Base-by-base conservation (phyloP, 2,888 invertebrate species). In the Micoletzkya japonica region DNA sequence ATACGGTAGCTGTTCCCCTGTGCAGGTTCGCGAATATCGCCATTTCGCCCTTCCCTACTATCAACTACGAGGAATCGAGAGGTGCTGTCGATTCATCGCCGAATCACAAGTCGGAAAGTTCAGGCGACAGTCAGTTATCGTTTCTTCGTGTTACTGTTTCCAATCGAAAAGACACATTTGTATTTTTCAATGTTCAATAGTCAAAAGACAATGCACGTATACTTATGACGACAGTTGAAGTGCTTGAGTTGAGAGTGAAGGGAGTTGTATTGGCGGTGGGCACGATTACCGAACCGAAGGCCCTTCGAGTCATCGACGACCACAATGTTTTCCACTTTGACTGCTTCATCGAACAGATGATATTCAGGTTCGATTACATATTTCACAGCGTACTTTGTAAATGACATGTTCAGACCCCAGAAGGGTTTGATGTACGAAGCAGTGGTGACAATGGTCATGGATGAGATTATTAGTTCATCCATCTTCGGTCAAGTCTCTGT, bases 201-300 rank as follows among this genome's bases (percentile, higher is more conserved):
- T n/a, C n/a, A 10, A 10, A 10, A 39, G 39, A 17, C 39, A 7
- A 10, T 10, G 39, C 7, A 7, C 39, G 7, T 39, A 39, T 7
- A 10, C 39, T 39, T 39, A 39, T 17, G 7, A 39, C 39, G 39
- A 39, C 7, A 10, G 7, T n/a, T 6, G 24, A 6, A 17, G 6
- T 52, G 24, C 20, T n/a, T 7, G 52, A 17, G 17, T 28, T n/a
- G 26, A 66, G 66, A 54, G 54, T 66, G 30, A 34, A 36, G 28
- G 66, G 66, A 32, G 44, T 66, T 24, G 66, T 66, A 10, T 26
- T 66, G 66, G 66, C 66, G 28, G 66, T 66, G 3, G 66, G 66
- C 1, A 6, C n/a, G 39, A 56, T 66, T n/a, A 32, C 36, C 7
- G 56, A 54, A 36, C 54, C 56, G 56, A 54, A 56, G 34, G 66